Base-by-base conservation (phyloP, 2,113 vertebrate genomes). In the Pantherophis guttatus region DNA sequence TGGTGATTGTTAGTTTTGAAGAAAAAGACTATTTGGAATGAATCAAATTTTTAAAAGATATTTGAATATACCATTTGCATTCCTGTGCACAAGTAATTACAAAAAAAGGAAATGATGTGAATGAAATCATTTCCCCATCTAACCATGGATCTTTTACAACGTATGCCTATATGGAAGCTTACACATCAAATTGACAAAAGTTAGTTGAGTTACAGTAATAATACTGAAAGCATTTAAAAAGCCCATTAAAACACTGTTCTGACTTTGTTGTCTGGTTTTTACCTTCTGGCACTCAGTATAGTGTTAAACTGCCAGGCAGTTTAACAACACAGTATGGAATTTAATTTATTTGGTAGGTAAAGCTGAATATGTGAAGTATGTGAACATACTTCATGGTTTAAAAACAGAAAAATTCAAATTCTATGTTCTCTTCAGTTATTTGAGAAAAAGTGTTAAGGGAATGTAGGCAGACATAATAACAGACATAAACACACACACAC, bases 201-300 rank as follows among this genome's bases (percentile, higher is more conserved):
- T 96, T 93, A 95, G 70, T 57, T 48, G 90, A 93, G 94, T 97
- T 94, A 96, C 93, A 96, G 95, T 96, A 97, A 98, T 96, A 89
- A 94, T 96, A 93, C 96, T 97, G 98, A 95, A 96, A 97, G 58
- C 87, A 95, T 90, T 94, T 96, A 55, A 75, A 55, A 65, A 70
- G 10, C 12, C 44, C 97, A 95, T 96, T 96, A 95, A 97, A 98
- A 98, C 95, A 94, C 93, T 95, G 95, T 95, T 88, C 97, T 97
- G 87, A 96, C 91, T 95, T 94, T 95, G 92, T 96, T 97, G 96
- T 98, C 97, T 98, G 59, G 89, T 39, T 95, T 92, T 93, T 95
- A 95, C 96, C 91, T 96, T 95, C 94, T 97, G 96, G 93, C 95
- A 95, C 94, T 96, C 95, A 92, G 95, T 96, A 96, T 97, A 94